Percentiles rank a stretch among this genome's conserved stretches.
phyloP scores from a whole-genome alignment of 1,140 invertebrate genomes.

The Penaeus indicus region DNA sequence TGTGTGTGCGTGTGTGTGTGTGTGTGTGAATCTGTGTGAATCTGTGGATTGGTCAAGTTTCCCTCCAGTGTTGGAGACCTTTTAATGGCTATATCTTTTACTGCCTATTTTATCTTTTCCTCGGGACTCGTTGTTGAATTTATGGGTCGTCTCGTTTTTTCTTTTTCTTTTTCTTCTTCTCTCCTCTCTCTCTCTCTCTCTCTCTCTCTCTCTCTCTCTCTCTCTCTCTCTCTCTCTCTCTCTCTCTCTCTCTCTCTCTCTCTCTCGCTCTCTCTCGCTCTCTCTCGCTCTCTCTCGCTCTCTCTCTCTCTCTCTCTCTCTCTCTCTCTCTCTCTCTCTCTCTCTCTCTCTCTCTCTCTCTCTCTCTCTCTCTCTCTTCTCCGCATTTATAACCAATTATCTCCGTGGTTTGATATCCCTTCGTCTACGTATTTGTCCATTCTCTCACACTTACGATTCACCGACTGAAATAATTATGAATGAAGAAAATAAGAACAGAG shows the following conservation, averaged over 20 bases:
- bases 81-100: not conserved
- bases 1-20: constrained; percentile 20
- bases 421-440: no score
- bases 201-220: not conserved
- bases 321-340: no score
- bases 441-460: no score
- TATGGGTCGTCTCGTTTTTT: not conserved
- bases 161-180: not conserved
- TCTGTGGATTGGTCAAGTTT: not conserved
- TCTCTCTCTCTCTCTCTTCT: constrained; percentile 15
- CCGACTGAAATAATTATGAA: no score
- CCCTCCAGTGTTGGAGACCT: not conserved
- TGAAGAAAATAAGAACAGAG: not conserved
- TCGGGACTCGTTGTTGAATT: not conserved
- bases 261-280: not conserved
- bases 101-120: not conserved
- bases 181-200: not conserved
- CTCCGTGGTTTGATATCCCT: no score
- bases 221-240: no score
- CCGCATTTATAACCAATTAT: not conserved
- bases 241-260: constrained; percentile 2
- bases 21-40: not conserved
- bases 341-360: constrained; percentile 2
- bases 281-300: not conserved
- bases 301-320: not conserved